phyloP scores from a whole-genome alignment of 2,113 vertebrate genomes.

The Scytalopus superciliaris region DNA sequence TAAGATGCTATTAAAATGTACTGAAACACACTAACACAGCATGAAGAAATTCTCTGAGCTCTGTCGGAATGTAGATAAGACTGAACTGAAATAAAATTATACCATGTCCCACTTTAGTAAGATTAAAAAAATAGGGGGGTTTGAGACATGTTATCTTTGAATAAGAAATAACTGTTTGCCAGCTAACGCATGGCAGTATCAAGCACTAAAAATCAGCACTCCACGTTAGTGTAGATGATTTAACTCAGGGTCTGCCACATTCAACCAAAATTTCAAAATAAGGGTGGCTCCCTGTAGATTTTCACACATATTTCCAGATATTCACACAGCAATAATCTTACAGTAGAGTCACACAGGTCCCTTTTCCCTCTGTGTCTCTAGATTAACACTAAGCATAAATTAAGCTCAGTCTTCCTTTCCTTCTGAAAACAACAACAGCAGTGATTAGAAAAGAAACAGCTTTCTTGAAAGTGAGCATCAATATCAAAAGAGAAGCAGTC shows the following conservation, averaged over 20 bases:
- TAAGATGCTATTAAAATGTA: conserved; percentile 28
- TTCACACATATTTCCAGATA: background rate
- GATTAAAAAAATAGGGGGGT: background rate
- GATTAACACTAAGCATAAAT: background rate
- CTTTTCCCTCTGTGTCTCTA: background rate
- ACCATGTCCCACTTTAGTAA: background rate
- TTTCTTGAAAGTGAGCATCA: background rate
- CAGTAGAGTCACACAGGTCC: background rate
- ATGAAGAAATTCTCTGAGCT: conserved; percentile 30
- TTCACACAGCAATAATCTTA: background rate
- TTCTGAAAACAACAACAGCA: background rate
- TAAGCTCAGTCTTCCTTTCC: background rate
- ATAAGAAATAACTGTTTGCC: background rate
- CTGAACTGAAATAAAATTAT: conserved; percentile 34
- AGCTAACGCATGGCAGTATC: background rate
- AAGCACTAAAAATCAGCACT: background rate
- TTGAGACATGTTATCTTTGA: background rate
- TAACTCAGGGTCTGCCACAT: background rate
- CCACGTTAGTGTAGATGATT: background rate
- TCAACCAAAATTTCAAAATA: background rate
- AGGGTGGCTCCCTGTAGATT: background rate
- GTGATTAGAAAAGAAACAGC: background rate
- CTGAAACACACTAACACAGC: conserved; percentile 26
- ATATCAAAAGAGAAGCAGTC: background rate
- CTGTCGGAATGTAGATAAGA: conserved; percentile 43